Base-by-base conservation (phyloP, 2,888 invertebrate species). In the Perizoma affinitatum region DNA sequence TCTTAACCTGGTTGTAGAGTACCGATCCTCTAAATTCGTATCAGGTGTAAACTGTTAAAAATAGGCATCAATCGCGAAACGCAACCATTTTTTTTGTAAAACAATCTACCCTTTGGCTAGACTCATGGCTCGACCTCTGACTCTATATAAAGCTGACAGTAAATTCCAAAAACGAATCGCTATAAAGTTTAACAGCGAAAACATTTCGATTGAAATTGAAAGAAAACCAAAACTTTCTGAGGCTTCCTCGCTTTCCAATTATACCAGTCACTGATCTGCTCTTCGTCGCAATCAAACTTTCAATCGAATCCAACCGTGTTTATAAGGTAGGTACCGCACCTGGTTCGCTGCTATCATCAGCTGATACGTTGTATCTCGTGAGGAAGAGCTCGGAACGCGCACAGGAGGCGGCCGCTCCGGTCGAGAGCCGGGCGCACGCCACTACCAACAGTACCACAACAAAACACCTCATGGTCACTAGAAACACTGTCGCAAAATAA, bases 401-500 rank as follows among this genome's bases (percentile, higher is more conserved):
- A 73, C 91, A 91, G 65, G 88, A 80, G 63, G 81, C 73, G 54
- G 85, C 87, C 58, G 85, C 83, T 65, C 79, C 80, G 58, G 78
- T 84, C 44, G 73, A 76, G 41, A 78, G 76, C 66, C 77, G 77
- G 66, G 78, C 80, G 70, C 81, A 80, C 71, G 80, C 83, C 76
- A 82, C 78, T 73, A 83, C 72, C 67, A 77, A 73, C 78, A 89
- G 66, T 65, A 90, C 69, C 77, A 89, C 66, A 79, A 87, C 83
- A 72, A 85, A 81, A 85, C 90, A 87, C 88, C 79, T 84, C 92
- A 92, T 92, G 80, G 79, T 90, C 88, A 90, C 90, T 74, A 64
- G 57, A 61, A 66, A 68, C 75, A 79, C 79, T 77, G 54, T 67
- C 76, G 70, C 68, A 69, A 69, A 72, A 74, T 67, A 72, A 74